A percentile compares a stretch with the other conserved stretches of the same genome.
Evolutionary conservation across 2,113 vertebrate genomes (phyloP).

Genomic region (Nyctereutes procyonoides): DNA sequence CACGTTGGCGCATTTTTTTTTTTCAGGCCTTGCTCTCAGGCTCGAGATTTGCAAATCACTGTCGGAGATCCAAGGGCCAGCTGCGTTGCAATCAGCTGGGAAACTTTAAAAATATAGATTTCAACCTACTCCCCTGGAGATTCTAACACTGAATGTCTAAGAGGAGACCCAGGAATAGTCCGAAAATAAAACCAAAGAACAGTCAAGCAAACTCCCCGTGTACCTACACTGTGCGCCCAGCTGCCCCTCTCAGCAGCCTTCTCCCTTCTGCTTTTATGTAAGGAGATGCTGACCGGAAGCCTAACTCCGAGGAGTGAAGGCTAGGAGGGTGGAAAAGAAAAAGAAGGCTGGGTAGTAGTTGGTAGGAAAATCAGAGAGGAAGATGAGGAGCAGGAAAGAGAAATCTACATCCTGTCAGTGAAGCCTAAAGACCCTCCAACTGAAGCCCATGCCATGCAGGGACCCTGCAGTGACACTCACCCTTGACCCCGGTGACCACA

Average conservation of each 20-base stretch:
- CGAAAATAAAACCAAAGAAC: neutral
- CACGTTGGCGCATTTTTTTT: slow-evolving; percentile 16
- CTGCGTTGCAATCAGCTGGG: neutral
- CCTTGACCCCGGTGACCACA: neutral
- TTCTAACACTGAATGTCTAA: neutral
- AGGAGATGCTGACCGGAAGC: neutral
- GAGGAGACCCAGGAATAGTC: neutral
- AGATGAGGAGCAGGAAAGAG: neutral
- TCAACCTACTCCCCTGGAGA: neutral
- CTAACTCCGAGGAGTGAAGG: neutral
- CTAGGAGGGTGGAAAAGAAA: neutral
- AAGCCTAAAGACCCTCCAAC: neutral
- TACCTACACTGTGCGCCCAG: neutral
- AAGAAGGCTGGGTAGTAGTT: too few species aligned
- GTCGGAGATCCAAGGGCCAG: slow-evolving; percentile 1
- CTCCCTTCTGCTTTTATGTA: neutral
- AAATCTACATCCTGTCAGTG: neutral
- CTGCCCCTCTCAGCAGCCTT: neutral
- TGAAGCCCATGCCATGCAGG: neutral
- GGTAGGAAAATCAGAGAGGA: too few species aligned
- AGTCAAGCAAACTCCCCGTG: neutral
- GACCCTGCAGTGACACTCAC: neutral
- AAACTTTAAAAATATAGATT: neutral
- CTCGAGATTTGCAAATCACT: neutral
- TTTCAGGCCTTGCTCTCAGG: slow-evolving; percentile 28